Base-by-base conservation (phyloP, 1,140 invertebrate species). In the Potamilus streckersoni region DNA sequence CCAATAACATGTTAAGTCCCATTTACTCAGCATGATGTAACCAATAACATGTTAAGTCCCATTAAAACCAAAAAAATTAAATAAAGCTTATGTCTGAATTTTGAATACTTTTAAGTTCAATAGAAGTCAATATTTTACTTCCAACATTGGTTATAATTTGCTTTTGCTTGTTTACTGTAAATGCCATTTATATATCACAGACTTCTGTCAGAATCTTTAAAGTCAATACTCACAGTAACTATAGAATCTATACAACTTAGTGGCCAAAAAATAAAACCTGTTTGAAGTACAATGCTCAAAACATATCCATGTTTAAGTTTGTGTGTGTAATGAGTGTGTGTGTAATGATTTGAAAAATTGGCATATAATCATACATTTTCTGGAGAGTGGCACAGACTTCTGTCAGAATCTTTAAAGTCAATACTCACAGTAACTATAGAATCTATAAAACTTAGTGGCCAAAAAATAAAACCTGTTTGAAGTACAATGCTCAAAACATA, bases 351-450 rank as follows among this genome's bases (percentile, higher is more conserved):
- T 38, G 14, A 57, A 69, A 27, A 14, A 2, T 38, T 27, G 13
- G 13, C 12, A 31, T 31, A 17, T n/a, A 57, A 73, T 74, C 80
- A 80, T 91, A 97, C 96, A 92, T 96, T 96, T 93, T 98, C 96
- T 63, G 96, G 96, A 65, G 93, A 95, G 87, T 14, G 20, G 20
- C 60, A 62, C 0, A 62, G 60, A 62, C 60, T 49, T 49, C 38
- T 49, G 13, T 62, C 13, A 14, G 6, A 8, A 8, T 23, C 60
- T 62, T 23, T 23, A n/a, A 62, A n/a, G 19, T 62, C 20, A 23
- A 13, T 8, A 5, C 0, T 23, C 20, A 23, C 19, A 23, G 60
- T 62, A 62, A 62, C 19, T 14, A 19, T 11, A n/a, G 14, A 62
- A 62, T 23, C 11, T 11, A 49, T 49, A 8, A 8, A 19, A 62